A percentile compares a stretch with the other conserved stretches of the same genome.
phyloP scores from a whole-genome alignment of 92 coral and sea anemone species.

The Epizoanthus illoricatus region DNA sequence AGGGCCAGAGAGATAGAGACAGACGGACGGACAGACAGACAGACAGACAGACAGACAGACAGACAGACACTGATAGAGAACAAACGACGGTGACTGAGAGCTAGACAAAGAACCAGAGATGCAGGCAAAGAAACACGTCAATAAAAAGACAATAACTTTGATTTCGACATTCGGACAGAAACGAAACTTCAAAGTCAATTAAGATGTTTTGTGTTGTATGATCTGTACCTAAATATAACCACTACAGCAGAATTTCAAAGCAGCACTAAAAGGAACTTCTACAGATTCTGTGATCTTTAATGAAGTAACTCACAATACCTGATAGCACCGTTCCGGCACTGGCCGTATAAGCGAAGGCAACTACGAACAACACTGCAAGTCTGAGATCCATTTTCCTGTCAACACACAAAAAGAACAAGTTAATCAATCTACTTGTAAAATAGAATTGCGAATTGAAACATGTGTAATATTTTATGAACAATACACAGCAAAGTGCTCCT shows the following conservation, averaged over 20 bases:
- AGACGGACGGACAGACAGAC: neutral
- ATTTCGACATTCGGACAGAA: neutral
- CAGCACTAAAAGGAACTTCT: neutral
- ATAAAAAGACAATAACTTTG: neutral
- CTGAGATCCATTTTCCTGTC: slow-evolving; percentile 31
- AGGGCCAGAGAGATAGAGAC: neutral
- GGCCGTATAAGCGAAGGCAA: neutral
- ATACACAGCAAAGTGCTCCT: neutral
- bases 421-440: neutral
- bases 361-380: slow-evolving; percentile 9
- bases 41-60: neutral
- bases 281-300: neutral
- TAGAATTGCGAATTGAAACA: neutral
- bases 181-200: neutral
- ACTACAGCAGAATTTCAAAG: no score
- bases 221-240: neutral
- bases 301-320: neutral
- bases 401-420: neutral
- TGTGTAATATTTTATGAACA: neutral
- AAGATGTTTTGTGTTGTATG: neutral
- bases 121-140: neutral
- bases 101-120: neutral
- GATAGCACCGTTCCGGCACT: neutral
- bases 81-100: neutral
- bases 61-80: neutral